Evolutionary conservation across 2,888 invertebrate species (phyloP).

Genomic region (Gandaritis pyraliata): DNA sequence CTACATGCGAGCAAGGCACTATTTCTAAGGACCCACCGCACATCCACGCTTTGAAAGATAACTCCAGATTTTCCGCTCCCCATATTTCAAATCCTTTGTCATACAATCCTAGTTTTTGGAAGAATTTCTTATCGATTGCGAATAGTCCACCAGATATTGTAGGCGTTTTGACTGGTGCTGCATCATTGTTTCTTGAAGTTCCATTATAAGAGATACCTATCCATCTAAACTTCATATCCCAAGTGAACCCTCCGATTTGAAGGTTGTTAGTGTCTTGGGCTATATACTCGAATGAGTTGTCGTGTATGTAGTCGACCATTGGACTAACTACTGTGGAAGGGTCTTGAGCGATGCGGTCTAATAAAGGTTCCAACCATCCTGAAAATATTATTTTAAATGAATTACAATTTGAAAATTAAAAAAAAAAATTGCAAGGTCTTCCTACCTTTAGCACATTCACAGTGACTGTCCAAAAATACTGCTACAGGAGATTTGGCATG

Average conservation of each 20-base stretch:
- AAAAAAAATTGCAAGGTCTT: too few relatives aligned
- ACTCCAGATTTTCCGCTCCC: constrained; percentile 98
- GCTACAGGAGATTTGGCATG: constrained; percentile 91
- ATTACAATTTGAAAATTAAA: not conserved
- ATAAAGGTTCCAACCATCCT: constrained; percentile 96
- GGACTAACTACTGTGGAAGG: constrained; percentile 94
- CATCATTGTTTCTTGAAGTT: constrained; percentile 88
- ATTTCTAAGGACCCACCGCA: constrained; percentile 98
- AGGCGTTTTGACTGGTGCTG: constrained; percentile 95
- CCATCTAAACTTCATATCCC: constrained; percentile 98
- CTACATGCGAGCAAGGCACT: constrained; percentile 99
- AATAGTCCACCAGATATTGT: constrained; percentile 99
- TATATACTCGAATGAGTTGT: constrained; percentile 94
- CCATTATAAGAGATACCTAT: constrained; percentile 94
- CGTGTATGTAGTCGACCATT: constrained; percentile 95
- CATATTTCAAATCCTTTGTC: constrained; percentile 99
- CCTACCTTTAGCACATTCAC: constrained; percentile 94
- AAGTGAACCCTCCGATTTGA: constrained; percentile 94
- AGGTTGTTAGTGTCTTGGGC: constrained; percentile 89
- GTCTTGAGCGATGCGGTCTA: constrained; percentile 91
- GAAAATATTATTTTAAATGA: constrained; percentile 36
- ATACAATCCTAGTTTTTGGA: constrained; percentile 93
- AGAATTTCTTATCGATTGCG: constrained; percentile 95
- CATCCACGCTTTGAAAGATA: constrained; percentile 99
- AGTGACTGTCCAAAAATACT: constrained; percentile 98